Evolutionary conservation across 2,888 invertebrate genomes (phyloP).

Genomic region (Dryobotodes eremita): DNA sequence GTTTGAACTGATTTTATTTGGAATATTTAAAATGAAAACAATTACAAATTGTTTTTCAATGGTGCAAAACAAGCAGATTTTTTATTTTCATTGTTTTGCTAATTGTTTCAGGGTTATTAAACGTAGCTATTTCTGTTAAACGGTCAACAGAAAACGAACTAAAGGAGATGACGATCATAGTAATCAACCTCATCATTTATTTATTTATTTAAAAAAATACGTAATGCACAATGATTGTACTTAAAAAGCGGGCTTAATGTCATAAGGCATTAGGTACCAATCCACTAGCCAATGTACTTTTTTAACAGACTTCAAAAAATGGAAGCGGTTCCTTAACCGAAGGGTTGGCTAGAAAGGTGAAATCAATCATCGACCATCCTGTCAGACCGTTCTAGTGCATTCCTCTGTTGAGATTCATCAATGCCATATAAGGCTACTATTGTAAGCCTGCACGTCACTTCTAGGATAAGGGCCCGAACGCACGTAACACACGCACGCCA

Average conservation of each 20-base stretch:
- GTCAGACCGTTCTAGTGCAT: not conserved
- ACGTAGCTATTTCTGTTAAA: not conserved
- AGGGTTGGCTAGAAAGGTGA: not conserved
- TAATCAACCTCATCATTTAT: not conserved
- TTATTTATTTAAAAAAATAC: not conserved
- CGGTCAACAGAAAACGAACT: not conserved
- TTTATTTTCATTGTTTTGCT: not conserved
- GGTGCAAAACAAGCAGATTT: not conserved
- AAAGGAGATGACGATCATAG: not conserved
- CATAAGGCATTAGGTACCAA: no score
- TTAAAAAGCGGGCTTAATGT: not conserved
- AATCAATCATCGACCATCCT: not conserved
- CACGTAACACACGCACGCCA: not conserved
- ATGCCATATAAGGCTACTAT: not conserved
- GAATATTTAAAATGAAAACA: not conserved
- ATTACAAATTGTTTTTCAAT: not conserved
- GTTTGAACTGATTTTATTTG: not conserved
- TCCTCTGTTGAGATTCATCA: constrained; percentile 2
- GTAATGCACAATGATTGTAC: not conserved
- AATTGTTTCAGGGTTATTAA: not conserved
- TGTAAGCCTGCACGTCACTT: not conserved
- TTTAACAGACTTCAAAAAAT: not conserved
- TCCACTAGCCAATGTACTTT: no score
- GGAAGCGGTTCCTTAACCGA: not conserved
- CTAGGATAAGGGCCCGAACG: not conserved